phyloP scores from a whole-genome alignment of 2,113 vertebrate genomes.

The Melozone crissalis region DNA sequence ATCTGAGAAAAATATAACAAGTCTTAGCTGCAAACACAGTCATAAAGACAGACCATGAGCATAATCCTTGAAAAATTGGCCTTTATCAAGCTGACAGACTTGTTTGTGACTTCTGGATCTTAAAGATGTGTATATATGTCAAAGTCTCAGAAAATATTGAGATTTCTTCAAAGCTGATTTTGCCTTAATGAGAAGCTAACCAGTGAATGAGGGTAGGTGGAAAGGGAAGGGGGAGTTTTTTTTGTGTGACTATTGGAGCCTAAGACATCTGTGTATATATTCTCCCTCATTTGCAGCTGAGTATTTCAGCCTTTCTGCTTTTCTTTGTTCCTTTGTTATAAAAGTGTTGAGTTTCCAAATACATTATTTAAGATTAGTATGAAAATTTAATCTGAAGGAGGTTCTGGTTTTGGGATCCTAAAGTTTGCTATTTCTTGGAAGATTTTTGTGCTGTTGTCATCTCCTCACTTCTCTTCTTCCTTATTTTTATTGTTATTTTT shows the following conservation, averaged over 20 bases:
- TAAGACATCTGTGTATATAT: neutral
- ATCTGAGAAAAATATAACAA: neutral
- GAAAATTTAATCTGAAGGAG: constrained; percentile 71
- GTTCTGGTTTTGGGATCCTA: constrained; percentile 51
- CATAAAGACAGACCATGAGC: neutral
- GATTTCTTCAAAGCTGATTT: constrained; percentile 17
- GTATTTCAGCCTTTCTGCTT: constrained; percentile 32
- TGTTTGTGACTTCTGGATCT: constrained; percentile 47
- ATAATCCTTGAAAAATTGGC: constrained; percentile 36
- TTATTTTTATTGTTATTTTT: constrained; percentile 44
- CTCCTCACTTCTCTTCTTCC: neutral
- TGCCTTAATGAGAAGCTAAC: constrained; percentile 54
- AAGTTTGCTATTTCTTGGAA: constrained; percentile 52
- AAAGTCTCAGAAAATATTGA: constrained; percentile 55
- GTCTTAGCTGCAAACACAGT: neutral
- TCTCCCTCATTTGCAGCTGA: constrained; percentile 45
- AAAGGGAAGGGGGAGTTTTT: neutral
- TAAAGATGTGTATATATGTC: constrained; percentile 59
- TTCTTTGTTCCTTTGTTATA: constrained; percentile 53
- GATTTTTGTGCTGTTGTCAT: constrained; percentile 48
- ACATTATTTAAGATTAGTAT: constrained; percentile 73
- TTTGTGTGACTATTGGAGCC: neutral
- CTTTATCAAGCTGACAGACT: constrained; percentile 51
- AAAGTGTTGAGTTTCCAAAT: constrained; percentile 63
- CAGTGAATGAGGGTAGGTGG: neutral